These are phyloP conservation scores for Mus minutoides DNA, from an alignment of 2,797 vertebrate species.

Conservation along the genomic window DNA sequence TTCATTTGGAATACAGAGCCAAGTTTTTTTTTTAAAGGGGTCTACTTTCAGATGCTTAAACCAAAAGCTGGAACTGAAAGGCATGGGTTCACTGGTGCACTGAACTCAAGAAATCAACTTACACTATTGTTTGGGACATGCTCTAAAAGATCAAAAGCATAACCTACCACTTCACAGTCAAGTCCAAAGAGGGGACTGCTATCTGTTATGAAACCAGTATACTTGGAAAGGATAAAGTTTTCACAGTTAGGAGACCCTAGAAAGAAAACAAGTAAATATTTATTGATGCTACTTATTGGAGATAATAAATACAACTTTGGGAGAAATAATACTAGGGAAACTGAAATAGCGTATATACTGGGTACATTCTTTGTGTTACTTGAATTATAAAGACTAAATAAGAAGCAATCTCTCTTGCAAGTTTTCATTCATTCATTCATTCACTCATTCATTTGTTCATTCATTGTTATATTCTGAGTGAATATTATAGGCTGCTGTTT, in stretches of 20 bases:
- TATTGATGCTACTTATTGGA: neutral
- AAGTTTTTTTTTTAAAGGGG: slow-evolving; percentile 21
- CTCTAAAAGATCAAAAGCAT: neutral
- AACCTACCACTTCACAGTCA: slow-evolving; percentile 96
- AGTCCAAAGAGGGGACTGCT: slow-evolving; percentile 93
- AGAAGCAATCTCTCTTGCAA: neutral
- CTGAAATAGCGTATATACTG: neutral
- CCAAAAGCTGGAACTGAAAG: neutral
- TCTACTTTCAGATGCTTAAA: slow-evolving; percentile 36
- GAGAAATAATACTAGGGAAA: neutral
- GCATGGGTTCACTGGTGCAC: neutral
- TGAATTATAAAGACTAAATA: slow-evolving; percentile 22
- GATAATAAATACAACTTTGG: neutral
- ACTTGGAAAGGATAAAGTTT: slow-evolving; percentile 87
- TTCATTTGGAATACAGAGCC: slow-evolving; percentile 25
- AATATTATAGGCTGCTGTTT: slow-evolving; percentile 27
- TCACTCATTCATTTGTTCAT: neutral
- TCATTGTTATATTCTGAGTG: slow-evolving; percentile 45
- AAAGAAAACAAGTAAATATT: slow-evolving; percentile 63
- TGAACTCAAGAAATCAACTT: slow-evolving; percentile 39
- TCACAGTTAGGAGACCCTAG: slow-evolving; percentile 88
- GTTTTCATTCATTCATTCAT: neutral
- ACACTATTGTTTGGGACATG: slow-evolving; percentile 4
- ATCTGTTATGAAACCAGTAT: slow-evolving; percentile 87
- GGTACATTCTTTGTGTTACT: neutral